Evolutionary conservation across 1,140 invertebrate genomes (phyloP).

Genomic region (Tetramorium alpestre): DNA sequence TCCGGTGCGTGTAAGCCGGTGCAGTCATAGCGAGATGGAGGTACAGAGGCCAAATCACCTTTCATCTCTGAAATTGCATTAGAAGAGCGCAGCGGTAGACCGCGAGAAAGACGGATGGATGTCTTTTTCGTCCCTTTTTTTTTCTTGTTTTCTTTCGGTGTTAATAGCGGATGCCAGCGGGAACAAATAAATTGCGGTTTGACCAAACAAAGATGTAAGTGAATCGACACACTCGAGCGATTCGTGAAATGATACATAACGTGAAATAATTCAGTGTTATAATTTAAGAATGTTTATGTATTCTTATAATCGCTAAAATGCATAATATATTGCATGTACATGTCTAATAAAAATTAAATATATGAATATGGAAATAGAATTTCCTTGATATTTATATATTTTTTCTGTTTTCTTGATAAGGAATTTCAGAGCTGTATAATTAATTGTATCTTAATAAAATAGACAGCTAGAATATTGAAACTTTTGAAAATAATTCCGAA

Average conservation of each 20-base stretch:
- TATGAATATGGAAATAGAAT: background rate
- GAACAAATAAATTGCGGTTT: conserved; percentile 33
- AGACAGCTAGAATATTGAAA: background rate
- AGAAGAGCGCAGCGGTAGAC: conserved; percentile 13
- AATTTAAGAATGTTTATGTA: background rate
- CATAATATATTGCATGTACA: background rate
- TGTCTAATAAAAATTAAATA: background rate
- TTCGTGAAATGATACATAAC: conserved; percentile 14
- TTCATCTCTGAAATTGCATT: conserved; percentile 40
- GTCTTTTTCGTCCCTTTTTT: background rate
- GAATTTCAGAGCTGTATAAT: background rate
- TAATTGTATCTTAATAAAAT: background rate
- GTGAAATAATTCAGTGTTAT: background rate
- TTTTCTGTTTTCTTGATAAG: background rate
- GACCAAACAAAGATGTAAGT: background rate
- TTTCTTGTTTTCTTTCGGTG: background rate
- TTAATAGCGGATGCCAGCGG: conserved; percentile 12
- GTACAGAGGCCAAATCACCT: background rate
- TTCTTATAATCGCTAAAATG: background rate
- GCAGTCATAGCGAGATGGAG: background rate
- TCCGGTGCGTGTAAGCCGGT: conserved; percentile 13
- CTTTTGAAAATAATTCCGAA: background rate
- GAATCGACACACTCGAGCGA: background rate
- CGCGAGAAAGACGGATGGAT: background rate
- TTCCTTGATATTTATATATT: background rate